Percentiles rank a stretch among this genome's conserved stretches.
Conservation (phyloP, 35 echinoderm and acorn worm species). For the Lytechinus pictus region DNA sequence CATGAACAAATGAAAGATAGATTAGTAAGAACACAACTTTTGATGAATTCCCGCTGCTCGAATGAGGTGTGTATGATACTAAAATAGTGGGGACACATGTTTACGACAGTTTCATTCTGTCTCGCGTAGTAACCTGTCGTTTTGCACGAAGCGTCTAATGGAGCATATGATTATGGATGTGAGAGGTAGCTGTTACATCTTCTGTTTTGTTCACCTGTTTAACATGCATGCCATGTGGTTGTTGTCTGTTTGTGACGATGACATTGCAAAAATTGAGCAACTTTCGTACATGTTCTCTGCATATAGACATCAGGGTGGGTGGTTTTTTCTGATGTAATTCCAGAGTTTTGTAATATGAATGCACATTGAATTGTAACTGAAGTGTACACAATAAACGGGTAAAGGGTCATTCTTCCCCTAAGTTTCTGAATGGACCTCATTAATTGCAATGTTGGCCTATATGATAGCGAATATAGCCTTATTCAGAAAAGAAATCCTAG, state of each 20-base stretch:
- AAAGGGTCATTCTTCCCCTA: no score
- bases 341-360: background rate
- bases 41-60: background rate
- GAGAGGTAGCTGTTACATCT: background rate
- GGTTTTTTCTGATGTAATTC: background rate
- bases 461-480: no score
- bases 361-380: background rate
- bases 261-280: background rate
- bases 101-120: background rate
- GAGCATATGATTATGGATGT: background rate
- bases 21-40: background rate
- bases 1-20: background rate
- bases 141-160: background rate
- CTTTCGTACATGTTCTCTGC: background rate
- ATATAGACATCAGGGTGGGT: background rate
- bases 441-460: no score
- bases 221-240: background rate
- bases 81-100: slow-evolving; percentile 18
- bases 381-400: no score
- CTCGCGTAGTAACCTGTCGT: background rate
- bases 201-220: slow-evolving; percentile 18
- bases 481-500: no score
- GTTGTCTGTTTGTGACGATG: background rate
- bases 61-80: background rate
- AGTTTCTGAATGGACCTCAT: no score